Conservation (phyloP, 2,888 invertebrate species). For the Octodonta nipae region DNA sequence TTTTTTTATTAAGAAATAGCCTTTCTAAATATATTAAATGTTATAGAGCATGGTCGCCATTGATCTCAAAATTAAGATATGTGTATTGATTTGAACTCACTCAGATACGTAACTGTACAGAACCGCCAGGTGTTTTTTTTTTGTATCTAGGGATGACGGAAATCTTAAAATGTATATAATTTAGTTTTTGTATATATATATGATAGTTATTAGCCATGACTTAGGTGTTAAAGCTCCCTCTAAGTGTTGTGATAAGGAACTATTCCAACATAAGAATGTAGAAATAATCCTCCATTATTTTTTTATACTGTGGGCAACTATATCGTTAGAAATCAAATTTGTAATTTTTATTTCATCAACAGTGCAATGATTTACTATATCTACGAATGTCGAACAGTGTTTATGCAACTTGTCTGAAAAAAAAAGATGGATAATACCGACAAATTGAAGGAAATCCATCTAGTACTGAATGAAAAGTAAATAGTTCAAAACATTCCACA, state of each 20-base stretch:
- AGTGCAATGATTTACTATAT: too few relatives aligned
- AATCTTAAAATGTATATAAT: slow-evolving; percentile 27
- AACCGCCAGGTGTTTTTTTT: slow-evolving; percentile 20
- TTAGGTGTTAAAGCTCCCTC: slow-evolving; percentile 23
- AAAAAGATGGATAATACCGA: too few relatives aligned
- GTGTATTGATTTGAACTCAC: slow-evolving; percentile 23
- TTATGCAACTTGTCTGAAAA: too few relatives aligned
- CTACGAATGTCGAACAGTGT: too few relatives aligned
- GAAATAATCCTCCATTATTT: too few relatives aligned
- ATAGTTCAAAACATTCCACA: too few relatives aligned
- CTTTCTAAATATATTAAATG: slow-evolving; percentile 14
- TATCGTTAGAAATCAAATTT: too few relatives aligned
- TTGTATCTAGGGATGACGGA: slow-evolving; percentile 20
- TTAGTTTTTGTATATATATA: slow-evolving; percentile 28
- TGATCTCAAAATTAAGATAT: slow-evolving; percentile 32
- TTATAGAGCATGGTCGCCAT: slow-evolving; percentile 23
- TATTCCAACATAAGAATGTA: slow-evolving; percentile 20
- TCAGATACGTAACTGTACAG: too few relatives aligned
- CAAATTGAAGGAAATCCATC: too few relatives aligned
- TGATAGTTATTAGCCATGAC: slow-evolving; percentile 31
- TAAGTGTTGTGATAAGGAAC: slow-evolving; percentile 25
- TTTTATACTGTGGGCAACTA: too few relatives aligned
- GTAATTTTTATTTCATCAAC: too few relatives aligned
- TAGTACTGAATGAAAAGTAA: too few relatives aligned
- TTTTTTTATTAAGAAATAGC: slow-evolving; percentile 17